These are phyloP conservation scores for Seriola quinqueradiata DNA, from an alignment of 2,113 vertebrate species.

Conservation along the genomic window DNA sequence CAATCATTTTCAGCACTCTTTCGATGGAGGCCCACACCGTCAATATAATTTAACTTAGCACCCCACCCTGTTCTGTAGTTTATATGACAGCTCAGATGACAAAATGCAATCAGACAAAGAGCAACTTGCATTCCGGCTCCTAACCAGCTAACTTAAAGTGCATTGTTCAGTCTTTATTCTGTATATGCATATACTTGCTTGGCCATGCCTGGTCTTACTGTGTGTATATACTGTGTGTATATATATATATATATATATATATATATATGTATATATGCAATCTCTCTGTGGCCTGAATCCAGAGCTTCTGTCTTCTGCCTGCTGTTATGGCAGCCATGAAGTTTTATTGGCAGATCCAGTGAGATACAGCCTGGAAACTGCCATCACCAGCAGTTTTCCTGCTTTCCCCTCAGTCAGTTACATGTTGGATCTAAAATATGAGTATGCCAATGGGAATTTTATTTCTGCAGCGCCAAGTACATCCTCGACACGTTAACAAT, in stretches of 20 bases:
- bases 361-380: slow-evolving; percentile 52
- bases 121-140: neutral
- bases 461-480: slow-evolving; percentile 2
- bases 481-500: neutral
- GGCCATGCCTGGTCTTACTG: neutral
- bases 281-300: slow-evolving; percentile 11
- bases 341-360: slow-evolving; percentile 49
- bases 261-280: neutral
- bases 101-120: neutral
- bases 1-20: slow-evolving; percentile 4
- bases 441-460: slow-evolving; percentile 18
- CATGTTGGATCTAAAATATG: slow-evolving; percentile 11
- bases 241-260: too few species aligned
- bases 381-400: slow-evolving; percentile 56
- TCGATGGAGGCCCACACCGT: neutral
- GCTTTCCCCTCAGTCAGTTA: slow-evolving; percentile 35
- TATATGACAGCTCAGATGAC: neutral
- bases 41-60: neutral
- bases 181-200: slow-evolving; percentile 1
- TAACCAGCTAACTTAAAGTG: neutral
- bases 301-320: slow-evolving; percentile 19
- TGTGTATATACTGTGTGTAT: too few species aligned
- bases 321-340: slow-evolving; percentile 30
- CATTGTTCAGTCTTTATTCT: neutral
- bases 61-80: neutral